These are phyloP conservation scores for Cercopithecus mona DNA, from an alignment of 2,113 vertebrate genomes.

Conservation along the genomic window DNA sequence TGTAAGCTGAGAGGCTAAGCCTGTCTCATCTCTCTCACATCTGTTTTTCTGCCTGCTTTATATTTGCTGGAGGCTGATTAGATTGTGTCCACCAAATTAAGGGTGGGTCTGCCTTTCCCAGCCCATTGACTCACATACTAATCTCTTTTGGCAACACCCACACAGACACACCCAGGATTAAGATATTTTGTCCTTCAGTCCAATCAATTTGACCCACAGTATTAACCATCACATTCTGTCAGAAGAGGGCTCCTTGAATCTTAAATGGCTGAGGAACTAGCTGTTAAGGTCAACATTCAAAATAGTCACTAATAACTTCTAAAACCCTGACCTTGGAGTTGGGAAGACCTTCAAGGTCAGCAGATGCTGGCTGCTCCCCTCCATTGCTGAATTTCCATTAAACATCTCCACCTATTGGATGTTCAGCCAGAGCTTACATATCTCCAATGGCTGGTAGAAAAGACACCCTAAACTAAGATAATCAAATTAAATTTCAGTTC, in stretches of 20 bases:
- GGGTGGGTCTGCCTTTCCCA: too few species aligned
- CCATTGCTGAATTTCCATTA: not conserved
- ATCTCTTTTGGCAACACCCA: too few species aligned
- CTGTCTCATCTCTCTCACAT: too few species aligned
- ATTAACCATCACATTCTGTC: not conserved
- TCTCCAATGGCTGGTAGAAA: not conserved
- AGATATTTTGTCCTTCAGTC: too few species aligned
- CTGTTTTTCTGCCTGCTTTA: too few species aligned
- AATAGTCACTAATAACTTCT: not conserved
- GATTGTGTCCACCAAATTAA: too few species aligned
- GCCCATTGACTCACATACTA: too few species aligned
- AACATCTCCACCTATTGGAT: not conserved
- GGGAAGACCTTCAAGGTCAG: not conserved
- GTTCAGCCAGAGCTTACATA: not conserved
- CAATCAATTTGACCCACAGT: too few species aligned
- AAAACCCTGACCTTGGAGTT: not conserved
- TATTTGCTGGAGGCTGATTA: too few species aligned
- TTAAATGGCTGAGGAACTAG: not conserved
- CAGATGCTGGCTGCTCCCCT: not conserved
- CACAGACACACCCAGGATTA: too few species aligned
- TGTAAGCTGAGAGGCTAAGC: too few species aligned
- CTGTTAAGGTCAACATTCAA: not conserved
- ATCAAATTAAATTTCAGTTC: not conserved
- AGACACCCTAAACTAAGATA: not conserved
- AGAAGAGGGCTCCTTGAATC: constrained; percentile 24